These are phyloP conservation scores for Neuroscelio doddi DNA, from an alignment of 2,888 invertebrate genomes.

Conservation along the genomic window DNA sequence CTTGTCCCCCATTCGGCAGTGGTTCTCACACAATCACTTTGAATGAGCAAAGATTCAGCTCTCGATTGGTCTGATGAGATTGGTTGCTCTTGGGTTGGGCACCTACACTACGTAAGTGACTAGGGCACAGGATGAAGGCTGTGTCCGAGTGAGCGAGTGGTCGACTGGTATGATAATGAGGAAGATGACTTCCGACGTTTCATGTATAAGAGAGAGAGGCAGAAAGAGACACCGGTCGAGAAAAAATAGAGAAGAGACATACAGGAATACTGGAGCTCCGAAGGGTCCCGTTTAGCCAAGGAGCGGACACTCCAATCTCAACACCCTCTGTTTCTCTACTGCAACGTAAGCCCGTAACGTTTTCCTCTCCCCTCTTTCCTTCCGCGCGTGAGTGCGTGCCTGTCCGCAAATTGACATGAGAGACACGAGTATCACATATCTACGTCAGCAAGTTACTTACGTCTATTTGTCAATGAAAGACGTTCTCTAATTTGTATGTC, in stretches of 20 bases:
- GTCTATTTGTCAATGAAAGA: constrained; percentile 48
- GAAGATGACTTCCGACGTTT: constrained; percentile 73
- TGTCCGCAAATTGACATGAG: constrained; percentile 64
- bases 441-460: constrained; percentile 48
- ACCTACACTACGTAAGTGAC: constrained; percentile 66
- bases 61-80: constrained; percentile 44
- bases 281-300: constrained; percentile 61
- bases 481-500: constrained; percentile 43
- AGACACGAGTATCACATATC: constrained; percentile 53
- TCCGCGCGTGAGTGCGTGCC: constrained; percentile 53
- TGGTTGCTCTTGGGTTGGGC: constrained; percentile 62
- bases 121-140: constrained; percentile 71
- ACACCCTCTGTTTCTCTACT: constrained; percentile 56
- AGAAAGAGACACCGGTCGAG: constrained; percentile 22
- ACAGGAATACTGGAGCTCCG: constrained; percentile 37
- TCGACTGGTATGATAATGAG: constrained; percentile 71
- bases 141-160: constrained; percentile 66
- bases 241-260: constrained; percentile 47
- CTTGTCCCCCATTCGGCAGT: constrained; percentile 69
- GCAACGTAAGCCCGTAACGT: constrained; percentile 50
- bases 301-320: constrained; percentile 70
- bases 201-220: constrained; percentile 53
- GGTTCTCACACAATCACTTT: constrained; percentile 61
- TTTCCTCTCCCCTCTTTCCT: constrained; percentile 53
- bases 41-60: constrained; percentile 41